Evolutionary conservation across 2,113 vertebrate genomes (phyloP).

Genomic region (Odobenus rosmarus): DNA sequence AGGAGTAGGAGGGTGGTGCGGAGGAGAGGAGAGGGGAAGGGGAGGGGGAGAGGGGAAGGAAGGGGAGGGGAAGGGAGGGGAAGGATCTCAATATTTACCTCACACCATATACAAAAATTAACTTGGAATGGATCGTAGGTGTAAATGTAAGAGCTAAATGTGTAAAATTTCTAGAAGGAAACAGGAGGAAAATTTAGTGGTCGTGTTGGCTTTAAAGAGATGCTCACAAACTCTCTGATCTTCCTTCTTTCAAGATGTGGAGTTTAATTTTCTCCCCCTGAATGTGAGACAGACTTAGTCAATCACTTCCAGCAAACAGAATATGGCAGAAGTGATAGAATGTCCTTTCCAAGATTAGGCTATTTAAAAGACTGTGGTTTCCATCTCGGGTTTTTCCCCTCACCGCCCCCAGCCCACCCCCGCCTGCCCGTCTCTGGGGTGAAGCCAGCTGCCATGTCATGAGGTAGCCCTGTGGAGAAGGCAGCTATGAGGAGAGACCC

Average conservation of each 20-base stretch:
- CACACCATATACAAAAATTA: neutral
- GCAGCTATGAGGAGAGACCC: neutral
- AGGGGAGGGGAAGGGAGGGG: no score
- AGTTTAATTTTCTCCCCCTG: neutral
- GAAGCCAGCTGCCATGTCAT: neutral
- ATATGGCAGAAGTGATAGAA: neutral
- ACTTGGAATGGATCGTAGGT: neutral
- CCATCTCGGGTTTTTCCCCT: neutral
- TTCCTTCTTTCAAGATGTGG: neutral
- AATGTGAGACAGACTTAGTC: neutral
- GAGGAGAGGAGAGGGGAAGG: neutral
- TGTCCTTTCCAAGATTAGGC: neutral
- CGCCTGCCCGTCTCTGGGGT: rapidly evolving
- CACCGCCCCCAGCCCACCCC: no score
- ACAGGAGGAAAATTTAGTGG: neutral
- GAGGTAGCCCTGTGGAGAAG: neutral
- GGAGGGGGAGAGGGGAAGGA: neutral
- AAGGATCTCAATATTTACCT: neutral
- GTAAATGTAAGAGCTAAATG: neutral
- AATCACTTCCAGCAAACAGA: neutral
- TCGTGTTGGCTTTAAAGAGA: neutral
- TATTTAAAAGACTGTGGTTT: neutral
- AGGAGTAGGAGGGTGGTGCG: neutral
- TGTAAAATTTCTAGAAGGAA: neutral
- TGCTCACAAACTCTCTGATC: neutral